Evolutionary conservation across 2,888 invertebrate species (phyloP).

Genomic region (Acanthococcus lagerstroemiae): DNA sequence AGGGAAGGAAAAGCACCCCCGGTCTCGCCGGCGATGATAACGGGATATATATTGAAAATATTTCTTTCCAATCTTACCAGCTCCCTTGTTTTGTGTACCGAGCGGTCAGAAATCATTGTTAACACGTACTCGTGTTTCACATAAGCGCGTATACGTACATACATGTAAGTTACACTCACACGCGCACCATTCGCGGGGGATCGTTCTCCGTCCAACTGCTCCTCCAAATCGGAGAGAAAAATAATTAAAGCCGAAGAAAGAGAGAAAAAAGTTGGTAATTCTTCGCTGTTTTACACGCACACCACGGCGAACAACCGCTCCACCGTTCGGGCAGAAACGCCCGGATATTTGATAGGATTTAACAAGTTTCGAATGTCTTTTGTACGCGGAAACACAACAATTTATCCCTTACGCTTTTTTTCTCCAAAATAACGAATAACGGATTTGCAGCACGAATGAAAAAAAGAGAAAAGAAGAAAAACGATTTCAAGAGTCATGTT

Average conservation of each 20-base stretch:
- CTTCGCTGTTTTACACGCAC: neutral
- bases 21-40: neutral
- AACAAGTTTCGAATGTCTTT: constrained; percentile 26
- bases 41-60: neutral
- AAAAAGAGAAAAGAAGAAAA: constrained; percentile 2
- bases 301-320: neutral
- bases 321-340: too few species aligned
- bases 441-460: neutral
- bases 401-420: constrained; percentile 9
- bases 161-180: too few species aligned
- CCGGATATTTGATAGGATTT: constrained; percentile 21
- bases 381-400: constrained; percentile 4
- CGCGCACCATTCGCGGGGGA: too few species aligned
- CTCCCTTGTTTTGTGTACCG: neutral
- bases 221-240: neutral
- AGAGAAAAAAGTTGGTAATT: neutral
- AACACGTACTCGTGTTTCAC: neutral
- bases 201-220: too few species aligned
- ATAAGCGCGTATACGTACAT: too few species aligned
- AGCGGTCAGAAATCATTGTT: neutral
- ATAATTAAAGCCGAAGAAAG: neutral
- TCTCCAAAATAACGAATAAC: constrained; percentile 15
- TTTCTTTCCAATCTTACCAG: neutral
- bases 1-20: neutral
- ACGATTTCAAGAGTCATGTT: constrained; percentile 22